These are phyloP conservation scores for Lordiphosa mommai DNA, from an alignment of 1,140 invertebrate species.

Conservation along the genomic window DNA sequence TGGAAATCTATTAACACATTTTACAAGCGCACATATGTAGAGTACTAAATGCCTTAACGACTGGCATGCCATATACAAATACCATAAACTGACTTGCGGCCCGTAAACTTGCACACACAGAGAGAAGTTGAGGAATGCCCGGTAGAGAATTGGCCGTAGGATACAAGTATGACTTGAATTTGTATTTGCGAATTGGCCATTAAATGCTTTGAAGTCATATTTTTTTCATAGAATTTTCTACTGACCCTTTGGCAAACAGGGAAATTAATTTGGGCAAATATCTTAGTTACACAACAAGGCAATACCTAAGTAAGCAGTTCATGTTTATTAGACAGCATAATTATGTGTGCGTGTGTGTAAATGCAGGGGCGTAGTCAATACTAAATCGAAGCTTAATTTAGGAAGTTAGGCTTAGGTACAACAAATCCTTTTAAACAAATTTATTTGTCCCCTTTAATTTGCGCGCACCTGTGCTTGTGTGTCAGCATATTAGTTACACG, in stretches of 20 bases:
- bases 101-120: slow-evolving; percentile 44
- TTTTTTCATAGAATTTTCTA: slow-evolving; percentile 13
- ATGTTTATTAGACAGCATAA: slow-evolving; percentile 24
- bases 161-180: not conserved
- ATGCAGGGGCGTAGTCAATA: not conserved
- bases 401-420: too few species aligned
- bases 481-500: slow-evolving; percentile 40
- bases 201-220: not conserved
- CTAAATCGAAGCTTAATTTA: too few species aligned
- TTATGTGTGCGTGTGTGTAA: slow-evolving; percentile 17
- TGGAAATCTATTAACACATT: slow-evolving; percentile 68
- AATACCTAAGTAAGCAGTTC: slow-evolving; percentile 17
- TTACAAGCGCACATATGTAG: slow-evolving; percentile 54
- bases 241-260: slow-evolving; percentile 11
- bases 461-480: too few species aligned
- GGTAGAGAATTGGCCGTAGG: slow-evolving; percentile 4
- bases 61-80: slow-evolving; percentile 45
- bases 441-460: too few species aligned
- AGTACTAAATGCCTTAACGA: slow-evolving; percentile 57
- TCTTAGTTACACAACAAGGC: slow-evolving; percentile 41
- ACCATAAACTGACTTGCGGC: slow-evolving; percentile 61
- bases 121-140: not conserved
- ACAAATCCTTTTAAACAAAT: too few species aligned
- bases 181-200: not conserved
- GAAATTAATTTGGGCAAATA: slow-evolving; percentile 55